Base-by-base conservation (phyloP, 2,888 invertebrate genomes). In the Aphodius sticticus region DNA sequence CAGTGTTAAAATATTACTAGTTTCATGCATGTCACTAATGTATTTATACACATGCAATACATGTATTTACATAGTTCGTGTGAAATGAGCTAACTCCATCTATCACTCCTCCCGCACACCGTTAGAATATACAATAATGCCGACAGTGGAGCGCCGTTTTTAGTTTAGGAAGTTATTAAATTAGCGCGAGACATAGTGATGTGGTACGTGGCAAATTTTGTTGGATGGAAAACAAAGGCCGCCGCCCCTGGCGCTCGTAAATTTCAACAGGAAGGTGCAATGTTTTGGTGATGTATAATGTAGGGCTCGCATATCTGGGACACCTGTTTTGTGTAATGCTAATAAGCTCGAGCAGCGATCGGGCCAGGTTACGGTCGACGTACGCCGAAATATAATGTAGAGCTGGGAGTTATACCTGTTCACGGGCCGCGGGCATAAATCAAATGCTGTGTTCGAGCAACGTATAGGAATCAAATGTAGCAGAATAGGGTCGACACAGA, bases 401-500 rank as follows among this genome's bases (percentile, higher is more conserved):
- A 53, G 3, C 53, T 2, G 53, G 12, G 53, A 53, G 53, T 53
- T 53, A 53, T 53, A 53, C 53, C 53, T 53, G 53, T 53, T 53
- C 53, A 53, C 53, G 53, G 53, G 53, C 53, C 53, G 12, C 53
- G 7, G 53, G 53, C 12, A 53, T 53, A 53, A 53, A 53, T 53
- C 53, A 53, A 53, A 53, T 5, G 53, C 53, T 53, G 53, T 12
- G 53, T 53, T 53, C 53, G 53, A 7, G 53, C 12, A 9, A 53
- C 53, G 53, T 53, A 53, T 53, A 53, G 53, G 53, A 53, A 79
- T 76, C 72, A 79, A 79, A 79, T 79, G 79, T 79, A 76, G 71
- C 77, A 77, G 79, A 79, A 76, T 76, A 72, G 77, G 77, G 79
- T 79, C 76, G 77, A 77, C 77, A 53, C 16, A 35, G 77, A 79